Conservation (phyloP, 2,797 vertebrate species). For the Sebastes goodei region DNA sequence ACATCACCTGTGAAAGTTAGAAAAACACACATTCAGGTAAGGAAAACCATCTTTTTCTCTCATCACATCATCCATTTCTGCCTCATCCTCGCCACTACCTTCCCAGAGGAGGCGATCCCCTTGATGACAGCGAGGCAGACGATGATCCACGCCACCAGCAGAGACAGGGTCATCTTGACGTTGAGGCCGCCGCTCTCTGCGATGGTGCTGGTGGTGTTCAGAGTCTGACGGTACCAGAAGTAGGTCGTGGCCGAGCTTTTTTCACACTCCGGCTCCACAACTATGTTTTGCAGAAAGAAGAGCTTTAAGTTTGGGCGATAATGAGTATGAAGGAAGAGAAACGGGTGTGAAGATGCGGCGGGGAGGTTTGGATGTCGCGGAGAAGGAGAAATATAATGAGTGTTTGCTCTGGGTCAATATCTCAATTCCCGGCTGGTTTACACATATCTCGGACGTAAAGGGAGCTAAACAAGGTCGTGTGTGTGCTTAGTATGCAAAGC, state of each 20-base stretch:
- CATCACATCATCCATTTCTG: background rate
- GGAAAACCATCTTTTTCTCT: background rate
- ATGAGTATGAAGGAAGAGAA: background rate
- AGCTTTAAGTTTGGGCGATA: constrained; percentile 3
- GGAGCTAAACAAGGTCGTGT: constrained; percentile 49
- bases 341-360: background rate
- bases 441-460: constrained; percentile 12
- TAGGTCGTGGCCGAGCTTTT: constrained; percentile 96
- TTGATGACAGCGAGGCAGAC: constrained; percentile 93
- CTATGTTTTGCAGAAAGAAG: constrained; percentile 62
- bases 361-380: background rate
- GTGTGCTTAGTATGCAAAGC: constrained; percentile 44
- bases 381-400: constrained; percentile 17
- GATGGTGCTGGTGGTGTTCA: constrained; percentile 93
- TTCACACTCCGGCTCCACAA: constrained; percentile 92
- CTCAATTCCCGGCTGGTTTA: constrained; percentile 21
- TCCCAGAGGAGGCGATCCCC: constrained; percentile 95
- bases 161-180: constrained; percentile 92
- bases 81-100: constrained; percentile 76
- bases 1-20: constrained; percentile 89
- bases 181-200: constrained; percentile 92
- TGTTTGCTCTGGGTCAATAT: constrained; percentile 48
- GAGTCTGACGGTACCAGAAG: constrained; percentile 94
- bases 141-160: constrained; percentile 91
- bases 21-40: background rate